phyloP scores from a whole-genome alignment of 2,888 invertebrate species.

The Drosophila kuntzei region DNA sequence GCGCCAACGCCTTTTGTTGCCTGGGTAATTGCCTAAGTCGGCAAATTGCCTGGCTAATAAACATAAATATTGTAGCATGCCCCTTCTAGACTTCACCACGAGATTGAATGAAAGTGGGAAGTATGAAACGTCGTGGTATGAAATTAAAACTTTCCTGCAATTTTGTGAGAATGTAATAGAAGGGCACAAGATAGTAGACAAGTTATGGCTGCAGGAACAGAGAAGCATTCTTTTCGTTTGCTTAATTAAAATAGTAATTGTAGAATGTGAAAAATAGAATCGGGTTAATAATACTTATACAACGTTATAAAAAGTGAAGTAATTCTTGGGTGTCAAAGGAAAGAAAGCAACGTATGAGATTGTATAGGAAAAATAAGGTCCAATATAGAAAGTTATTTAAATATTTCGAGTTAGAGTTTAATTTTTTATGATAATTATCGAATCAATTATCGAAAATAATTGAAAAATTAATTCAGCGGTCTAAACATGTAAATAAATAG shows the following conservation, averaged over 20 bases:
- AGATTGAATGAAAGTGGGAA: constrained; percentile 14
- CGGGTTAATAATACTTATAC: not conserved
- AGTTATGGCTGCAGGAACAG: constrained; percentile 22
- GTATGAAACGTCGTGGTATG: not conserved
- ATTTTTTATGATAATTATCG: too few species aligned
- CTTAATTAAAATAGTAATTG: constrained; percentile 27
- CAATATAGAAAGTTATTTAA: too few species aligned
- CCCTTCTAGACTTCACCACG: not conserved
- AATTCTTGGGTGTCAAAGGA: not conserved
- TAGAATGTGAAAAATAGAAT: constrained; percentile 3
- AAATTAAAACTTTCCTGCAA: constrained; percentile 47
- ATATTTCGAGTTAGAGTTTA: too few species aligned
- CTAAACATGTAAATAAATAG: too few species aligned
- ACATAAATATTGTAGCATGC: constrained; percentile 67
- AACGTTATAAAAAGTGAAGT: not conserved
- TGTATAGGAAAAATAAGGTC: too few species aligned
- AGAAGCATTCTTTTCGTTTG: constrained; percentile 3
- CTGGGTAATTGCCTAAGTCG: constrained; percentile 76
- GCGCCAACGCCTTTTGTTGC: constrained; percentile 74
- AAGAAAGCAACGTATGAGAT: too few species aligned
- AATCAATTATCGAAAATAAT: too few species aligned
- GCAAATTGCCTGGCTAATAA: constrained; percentile 77
- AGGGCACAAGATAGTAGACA: constrained; percentile 17
- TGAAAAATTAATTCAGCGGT: too few species aligned
- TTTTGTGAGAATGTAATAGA: constrained; percentile 34